Evolutionary conservation across 2,888 invertebrate genomes (phyloP).

Genomic region (Trissolcus brochymenae): DNA sequence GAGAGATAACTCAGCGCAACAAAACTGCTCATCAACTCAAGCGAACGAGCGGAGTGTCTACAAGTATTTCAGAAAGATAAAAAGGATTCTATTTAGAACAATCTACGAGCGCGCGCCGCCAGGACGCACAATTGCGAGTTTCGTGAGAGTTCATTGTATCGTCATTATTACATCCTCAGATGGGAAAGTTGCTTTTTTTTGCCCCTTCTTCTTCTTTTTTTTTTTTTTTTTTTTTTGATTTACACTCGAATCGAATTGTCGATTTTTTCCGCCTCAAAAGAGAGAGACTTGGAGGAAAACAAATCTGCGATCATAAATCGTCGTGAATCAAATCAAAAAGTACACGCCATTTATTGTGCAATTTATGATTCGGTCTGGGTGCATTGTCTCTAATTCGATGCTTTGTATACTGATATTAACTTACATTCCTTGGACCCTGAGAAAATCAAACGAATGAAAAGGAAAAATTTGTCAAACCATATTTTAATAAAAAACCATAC

Average conservation of each 20-base stretch:
- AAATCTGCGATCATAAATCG: slow-evolving; percentile 9
- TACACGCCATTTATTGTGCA: slow-evolving; percentile 11
- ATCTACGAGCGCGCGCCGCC: slow-evolving; percentile 6
- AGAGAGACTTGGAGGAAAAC: neutral
- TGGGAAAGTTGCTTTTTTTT: slow-evolving; percentile 5
- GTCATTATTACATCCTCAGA: slow-evolving; percentile 19
- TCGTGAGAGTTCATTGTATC: slow-evolving; percentile 1
- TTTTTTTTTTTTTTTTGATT: slow-evolving; percentile 23
- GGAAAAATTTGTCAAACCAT: too few relatives aligned
- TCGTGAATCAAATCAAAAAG: slow-evolving; percentile 11
- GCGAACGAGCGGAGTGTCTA: slow-evolving; percentile 25
- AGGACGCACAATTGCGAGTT: slow-evolving; percentile 9
- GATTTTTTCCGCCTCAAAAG: neutral
- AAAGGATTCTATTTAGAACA: slow-evolving; percentile 31
- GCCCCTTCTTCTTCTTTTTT: too few relatives aligned
- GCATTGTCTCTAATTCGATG: too few relatives aligned
- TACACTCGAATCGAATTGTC: slow-evolving; percentile 2
- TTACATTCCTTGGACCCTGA: too few relatives aligned
- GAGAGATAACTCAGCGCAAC: slow-evolving; percentile 32
- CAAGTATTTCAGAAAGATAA: slow-evolving; percentile 40
- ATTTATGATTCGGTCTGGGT: slow-evolving; percentile 3
- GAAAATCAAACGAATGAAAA: too few relatives aligned
- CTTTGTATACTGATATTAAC: too few relatives aligned
- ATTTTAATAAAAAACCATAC: too few relatives aligned
- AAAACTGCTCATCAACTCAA: slow-evolving; percentile 43